phyloP scores from a whole-genome alignment of 2,888 invertebrate genomes.

The Glyphotaelius pellucidus region DNA sequence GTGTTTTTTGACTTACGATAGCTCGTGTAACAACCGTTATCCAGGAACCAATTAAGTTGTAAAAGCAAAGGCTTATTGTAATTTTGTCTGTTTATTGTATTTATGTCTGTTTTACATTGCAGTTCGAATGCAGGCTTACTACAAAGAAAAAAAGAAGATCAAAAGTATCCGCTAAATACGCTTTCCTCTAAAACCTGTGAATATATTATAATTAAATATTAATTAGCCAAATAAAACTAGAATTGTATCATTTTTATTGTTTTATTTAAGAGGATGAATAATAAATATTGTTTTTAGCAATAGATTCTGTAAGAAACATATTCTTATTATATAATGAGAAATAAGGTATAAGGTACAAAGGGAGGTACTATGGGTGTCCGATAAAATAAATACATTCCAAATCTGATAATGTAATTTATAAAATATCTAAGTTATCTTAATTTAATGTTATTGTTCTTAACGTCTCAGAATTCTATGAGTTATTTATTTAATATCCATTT shows the following conservation, averaged over 20 bases:
- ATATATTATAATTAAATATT: slow-evolving; percentile 32
- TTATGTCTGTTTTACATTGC: slow-evolving; percentile 33
- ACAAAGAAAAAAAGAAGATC: slow-evolving; percentile 86
- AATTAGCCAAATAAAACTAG: slow-evolving; percentile 52
- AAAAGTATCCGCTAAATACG: slow-evolving; percentile 75
- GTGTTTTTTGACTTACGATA: not conserved
- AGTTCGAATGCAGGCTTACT: slow-evolving; percentile 74
- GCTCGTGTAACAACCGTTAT: not conserved
- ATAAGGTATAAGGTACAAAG: slow-evolving; percentile 46
- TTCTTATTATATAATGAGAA: slow-evolving; percentile 36
- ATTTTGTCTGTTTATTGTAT: too few relatives aligned
- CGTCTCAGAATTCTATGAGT: slow-evolving; percentile 26
- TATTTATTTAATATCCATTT: not conserved
- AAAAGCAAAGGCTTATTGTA: not conserved
- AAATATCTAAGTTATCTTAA: slow-evolving; percentile 38
- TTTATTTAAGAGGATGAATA: slow-evolving; percentile 58
- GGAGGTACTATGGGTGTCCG: slow-evolving; percentile 16
- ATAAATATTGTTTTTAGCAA: slow-evolving; percentile 55
- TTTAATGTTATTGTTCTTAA: slow-evolving; percentile 23
- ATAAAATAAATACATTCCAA: slow-evolving; percentile 23
- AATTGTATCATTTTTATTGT: slow-evolving; percentile 48
- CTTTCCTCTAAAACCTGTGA: slow-evolving; percentile 23
- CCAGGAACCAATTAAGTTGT: not conserved
- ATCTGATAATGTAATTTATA: slow-evolving; percentile 24
- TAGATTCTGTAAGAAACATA: slow-evolving; percentile 58